A percentile compares a stretch with the other conserved stretches of the same genome.
These are phyloP conservation scores for Morinoia aosen DNA, from an alignment of 2,888 invertebrate genomes.

Conservation along the genomic window DNA sequence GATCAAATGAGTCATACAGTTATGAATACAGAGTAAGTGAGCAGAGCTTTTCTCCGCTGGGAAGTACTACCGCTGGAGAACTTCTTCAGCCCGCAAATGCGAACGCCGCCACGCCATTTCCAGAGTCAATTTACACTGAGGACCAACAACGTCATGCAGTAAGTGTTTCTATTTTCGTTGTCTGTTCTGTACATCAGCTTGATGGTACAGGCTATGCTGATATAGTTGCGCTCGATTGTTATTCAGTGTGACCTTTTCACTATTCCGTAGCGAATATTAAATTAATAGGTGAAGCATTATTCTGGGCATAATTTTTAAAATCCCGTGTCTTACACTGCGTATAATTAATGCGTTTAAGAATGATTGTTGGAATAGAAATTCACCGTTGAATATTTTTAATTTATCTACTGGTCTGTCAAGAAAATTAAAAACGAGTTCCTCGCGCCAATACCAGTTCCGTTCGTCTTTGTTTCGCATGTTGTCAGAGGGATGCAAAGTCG, in stretches of 20 bases:
- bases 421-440: no score
- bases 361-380: no score
- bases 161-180: background rate
- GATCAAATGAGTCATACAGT: background rate
- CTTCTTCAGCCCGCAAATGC: background rate
- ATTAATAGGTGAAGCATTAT: no score
- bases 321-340: no score
- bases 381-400: no score
- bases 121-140: background rate
- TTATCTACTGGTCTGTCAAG: no score
- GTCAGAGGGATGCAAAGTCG: no score
- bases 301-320: no score
- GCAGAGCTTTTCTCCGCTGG: background rate
- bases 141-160: background rate
- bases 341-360: no score
- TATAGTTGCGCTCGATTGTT: background rate
- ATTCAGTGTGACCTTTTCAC: background rate
- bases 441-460: no score
- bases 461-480: no score
- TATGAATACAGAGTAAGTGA: background rate
- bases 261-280: background rate
- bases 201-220: background rate
- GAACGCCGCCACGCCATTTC: background rate
- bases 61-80: background rate
- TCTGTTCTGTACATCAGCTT: background rate